A percentile compares a stretch with the other conserved stretches of the same genome.
Evolutionary conservation across 2,113 vertebrate genomes (phyloP).

Genomic region (Maccullochella peelii): DNA sequence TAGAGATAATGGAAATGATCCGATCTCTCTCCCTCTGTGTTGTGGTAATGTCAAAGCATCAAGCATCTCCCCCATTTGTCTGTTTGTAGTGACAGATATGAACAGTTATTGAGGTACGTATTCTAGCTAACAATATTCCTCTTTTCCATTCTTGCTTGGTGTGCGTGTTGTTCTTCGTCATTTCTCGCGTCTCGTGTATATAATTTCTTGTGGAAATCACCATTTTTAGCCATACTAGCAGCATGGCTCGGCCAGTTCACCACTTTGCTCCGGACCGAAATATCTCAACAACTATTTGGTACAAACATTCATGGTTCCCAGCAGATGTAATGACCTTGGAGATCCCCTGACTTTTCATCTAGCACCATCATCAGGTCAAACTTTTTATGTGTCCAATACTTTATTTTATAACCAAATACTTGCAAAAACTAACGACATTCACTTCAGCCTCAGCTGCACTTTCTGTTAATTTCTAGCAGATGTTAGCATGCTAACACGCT

Average conservation of each 20-base stretch:
- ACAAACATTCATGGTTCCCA: no score
- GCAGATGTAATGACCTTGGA: no score
- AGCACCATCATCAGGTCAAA: background rate
- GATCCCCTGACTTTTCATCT: no score
- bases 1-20: conserved; percentile 7
- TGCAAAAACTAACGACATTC: background rate
- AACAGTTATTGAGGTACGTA: background rate
- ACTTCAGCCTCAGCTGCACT: no score
- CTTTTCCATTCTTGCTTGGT: background rate
- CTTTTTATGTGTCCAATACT: background rate
- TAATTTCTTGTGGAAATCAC: background rate
- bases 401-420: background rate
- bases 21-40: background rate
- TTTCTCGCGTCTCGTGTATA: background rate
- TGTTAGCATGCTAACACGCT: no score
- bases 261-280: background rate
- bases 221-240: background rate
- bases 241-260: background rate
- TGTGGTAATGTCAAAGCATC: background rate
- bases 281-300: background rate
- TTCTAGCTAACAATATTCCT: background rate
- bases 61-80: background rate
- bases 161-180: background rate
- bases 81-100: background rate
- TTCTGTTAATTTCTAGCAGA: no score